Evolutionary conservation across 2,888 invertebrate genomes (phyloP).

Genomic region (Chymomyza caudatula): DNA sequence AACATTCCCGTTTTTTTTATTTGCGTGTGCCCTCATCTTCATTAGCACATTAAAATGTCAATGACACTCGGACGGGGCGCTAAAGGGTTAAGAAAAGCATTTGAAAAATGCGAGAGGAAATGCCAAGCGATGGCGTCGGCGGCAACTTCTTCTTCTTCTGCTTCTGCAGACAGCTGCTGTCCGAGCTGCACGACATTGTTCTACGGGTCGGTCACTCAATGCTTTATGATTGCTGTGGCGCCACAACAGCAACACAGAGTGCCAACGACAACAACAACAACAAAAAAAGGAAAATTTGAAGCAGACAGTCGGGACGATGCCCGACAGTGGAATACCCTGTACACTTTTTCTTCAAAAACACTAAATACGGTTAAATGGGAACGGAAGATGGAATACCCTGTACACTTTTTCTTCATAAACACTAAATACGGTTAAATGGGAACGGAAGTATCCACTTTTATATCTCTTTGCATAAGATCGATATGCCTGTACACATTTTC

Average conservation of each 20-base stretch:
- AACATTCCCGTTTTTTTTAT: slow-evolving; percentile 33
- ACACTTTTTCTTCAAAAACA: too few species aligned
- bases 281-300: too few species aligned
- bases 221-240: slow-evolving; percentile 60
- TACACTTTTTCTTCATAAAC: too few species aligned
- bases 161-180: slow-evolving; percentile 34
- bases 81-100: slow-evolving; percentile 55
- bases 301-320: too few species aligned
- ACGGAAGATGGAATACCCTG: too few species aligned
- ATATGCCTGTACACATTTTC: too few species aligned
- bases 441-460: too few species aligned
- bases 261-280: slow-evolving; percentile 3
- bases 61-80: slow-evolving; percentile 56
- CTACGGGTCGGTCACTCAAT: slow-evolving; percentile 41
- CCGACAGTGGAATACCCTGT: too few species aligned
- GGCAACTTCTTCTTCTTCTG: slow-evolving; percentile 10
- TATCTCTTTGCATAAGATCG: too few species aligned
- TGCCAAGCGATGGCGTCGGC: slow-evolving; percentile 35
- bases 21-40: slow-evolving; percentile 58
- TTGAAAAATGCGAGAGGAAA: slow-evolving; percentile 61
- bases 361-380: too few species aligned
- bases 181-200: slow-evolving; percentile 44
- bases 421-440: too few species aligned
- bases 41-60: slow-evolving; percentile 73
- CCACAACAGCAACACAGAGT: slow-evolving; percentile 10